These are phyloP conservation scores for Papilio polytes DNA, from an alignment of 1,140 invertebrate species.

Conservation along the genomic window DNA sequence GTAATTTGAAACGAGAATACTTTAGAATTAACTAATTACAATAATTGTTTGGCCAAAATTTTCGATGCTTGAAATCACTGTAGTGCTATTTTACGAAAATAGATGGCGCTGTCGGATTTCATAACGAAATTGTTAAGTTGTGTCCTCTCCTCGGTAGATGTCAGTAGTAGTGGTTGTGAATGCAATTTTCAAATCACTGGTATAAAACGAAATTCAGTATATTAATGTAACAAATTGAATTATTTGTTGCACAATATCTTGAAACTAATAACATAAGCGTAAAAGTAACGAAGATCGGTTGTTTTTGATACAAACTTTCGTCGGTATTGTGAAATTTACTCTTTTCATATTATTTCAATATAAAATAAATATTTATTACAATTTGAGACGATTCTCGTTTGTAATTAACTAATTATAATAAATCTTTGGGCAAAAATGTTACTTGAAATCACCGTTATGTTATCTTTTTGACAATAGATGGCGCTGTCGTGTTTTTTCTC, in stretches of 20 bases:
- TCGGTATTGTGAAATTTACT: background rate
- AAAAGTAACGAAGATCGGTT: background rate
- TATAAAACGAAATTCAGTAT: no score
- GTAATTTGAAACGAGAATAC: background rate
- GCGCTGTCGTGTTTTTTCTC: no score
- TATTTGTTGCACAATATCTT: background rate
- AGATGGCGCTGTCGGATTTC: no score
- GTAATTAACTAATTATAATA: background rate
- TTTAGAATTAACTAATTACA: background rate
- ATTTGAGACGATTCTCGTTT: background rate
- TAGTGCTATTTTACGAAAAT: no score
- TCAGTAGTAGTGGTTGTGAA: no score
- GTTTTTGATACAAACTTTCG: background rate
- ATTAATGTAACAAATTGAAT: no score
- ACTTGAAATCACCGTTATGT: no score
- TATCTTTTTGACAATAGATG: no score
- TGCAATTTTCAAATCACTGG: no score
- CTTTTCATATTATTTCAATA: background rate
- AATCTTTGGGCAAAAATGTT: background rate
- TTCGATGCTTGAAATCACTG: background rate
- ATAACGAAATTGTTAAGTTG: no score
- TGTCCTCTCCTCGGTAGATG: no score
- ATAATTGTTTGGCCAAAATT: background rate
- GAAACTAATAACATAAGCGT: background rate
- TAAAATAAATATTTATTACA: background rate